Conservation (phyloP, 2,888 invertebrate genomes). For the Plagodis pulveraria region DNA sequence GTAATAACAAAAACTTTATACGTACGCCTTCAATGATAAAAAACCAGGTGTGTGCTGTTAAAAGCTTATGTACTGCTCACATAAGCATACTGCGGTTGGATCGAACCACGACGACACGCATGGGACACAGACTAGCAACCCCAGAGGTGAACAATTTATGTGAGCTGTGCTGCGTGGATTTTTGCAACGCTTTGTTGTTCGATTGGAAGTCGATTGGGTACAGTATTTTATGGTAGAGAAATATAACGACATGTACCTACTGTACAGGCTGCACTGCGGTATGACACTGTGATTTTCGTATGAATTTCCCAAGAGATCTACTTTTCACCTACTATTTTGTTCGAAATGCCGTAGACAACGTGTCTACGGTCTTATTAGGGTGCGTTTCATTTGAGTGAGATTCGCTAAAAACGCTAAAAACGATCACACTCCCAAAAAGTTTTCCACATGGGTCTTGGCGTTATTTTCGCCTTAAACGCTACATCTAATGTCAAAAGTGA, state of each 20-base stretch:
- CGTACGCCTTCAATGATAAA: no score
- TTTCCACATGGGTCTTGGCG: no score
- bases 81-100: constrained; percentile 15
- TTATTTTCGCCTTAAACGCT: no score
- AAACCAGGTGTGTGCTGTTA: not conserved
- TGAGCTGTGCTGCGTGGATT: constrained; percentile 32
- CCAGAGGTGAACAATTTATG: constrained; percentile 49
- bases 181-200: constrained; percentile 42
- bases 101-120: constrained; percentile 59
- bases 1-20: no score
- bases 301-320: no score
- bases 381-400: no score
- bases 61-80: constrained; percentile 9
- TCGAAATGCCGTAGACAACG: no score
- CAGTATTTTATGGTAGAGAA: constrained; percentile 34
- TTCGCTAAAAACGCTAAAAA: no score
- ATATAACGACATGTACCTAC: constrained; percentile 18
- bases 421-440: no score
- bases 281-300: not conserved
- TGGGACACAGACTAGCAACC: constrained; percentile 51
- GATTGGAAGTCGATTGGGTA: constrained; percentile 26
- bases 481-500: no score
- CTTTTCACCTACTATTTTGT: no score
- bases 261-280: constrained; percentile 16
- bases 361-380: no score